Base-by-base conservation (phyloP, 1,140 invertebrate species). In the Maconellicoccus hirsutus region DNA sequence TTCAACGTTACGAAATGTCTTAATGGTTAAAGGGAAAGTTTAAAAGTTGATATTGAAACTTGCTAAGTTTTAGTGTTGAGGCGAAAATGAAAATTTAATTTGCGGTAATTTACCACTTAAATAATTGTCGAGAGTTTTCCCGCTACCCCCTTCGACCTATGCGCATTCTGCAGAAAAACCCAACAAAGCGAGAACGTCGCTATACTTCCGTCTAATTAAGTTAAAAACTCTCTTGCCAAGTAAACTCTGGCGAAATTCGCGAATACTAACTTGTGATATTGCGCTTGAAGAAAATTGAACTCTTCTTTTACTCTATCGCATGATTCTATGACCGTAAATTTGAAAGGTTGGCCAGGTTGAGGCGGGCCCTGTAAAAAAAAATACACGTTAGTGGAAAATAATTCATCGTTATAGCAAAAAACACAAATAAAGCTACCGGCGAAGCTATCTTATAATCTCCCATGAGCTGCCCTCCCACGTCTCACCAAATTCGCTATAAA, bases 251-350 rank as follows among this genome's bases (percentile, higher is more conserved):
- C n/a, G n/a, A 52, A 52, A 19, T 52, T 52, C 21, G 16, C 26
- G 12, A 73, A 77, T 73, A 91, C 90, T 94, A 83, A 97, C 94
- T 92, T 96, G 83, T 98, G 95, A 85, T 96, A 96, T 85, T 98
- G 95, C 74, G 93, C 92, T 83, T 98, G 95, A 74, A 98, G 85
- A 83, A 97, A 98, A 84, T 94, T 96, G 82, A 98, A 98, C 84
- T 98, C 95, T 82, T 98, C 95, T 84, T 98, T 98, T 79, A 98
- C 98, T 78, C 95, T 86, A 82, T 98, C 95, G 82, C 95, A 92
- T 76, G 93, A 94, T 81, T 98, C 96, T 59, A 90, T 88, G 78
- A 98, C 90, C 72, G 94, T 97, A 83, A 97, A 98, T 82, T 98
- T 98, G 79, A 97, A 85, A 83, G 93, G 86, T 84, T 93, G 84